Percentiles rank a stretch among this genome's conserved stretches.
phyloP scores from a whole-genome alignment of 2,113 vertebrate genomes.

The Elephantulus edwardii region DNA sequence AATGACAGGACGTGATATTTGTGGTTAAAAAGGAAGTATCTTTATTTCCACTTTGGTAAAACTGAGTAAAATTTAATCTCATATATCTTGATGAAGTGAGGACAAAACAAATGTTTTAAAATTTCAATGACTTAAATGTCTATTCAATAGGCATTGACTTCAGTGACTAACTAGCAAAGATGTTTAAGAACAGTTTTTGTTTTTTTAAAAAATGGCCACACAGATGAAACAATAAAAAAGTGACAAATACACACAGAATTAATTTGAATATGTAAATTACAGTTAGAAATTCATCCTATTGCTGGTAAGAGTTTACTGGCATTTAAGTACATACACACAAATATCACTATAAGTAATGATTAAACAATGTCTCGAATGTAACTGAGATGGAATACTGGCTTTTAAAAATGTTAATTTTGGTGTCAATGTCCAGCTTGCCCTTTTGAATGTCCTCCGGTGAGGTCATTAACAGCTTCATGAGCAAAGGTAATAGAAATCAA shows the following conservation, averaged over 20 bases:
- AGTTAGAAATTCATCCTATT: background rate
- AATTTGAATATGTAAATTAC: background rate
- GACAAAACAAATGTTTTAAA: too few species aligned
- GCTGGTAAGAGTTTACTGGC: background rate
- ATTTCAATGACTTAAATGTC: too few species aligned
- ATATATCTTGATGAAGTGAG: too few species aligned
- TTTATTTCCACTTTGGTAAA: too few species aligned
- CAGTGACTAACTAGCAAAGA: background rate
- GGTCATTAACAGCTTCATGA: slow-evolving; percentile 48
- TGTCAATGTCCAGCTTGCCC: background rate
- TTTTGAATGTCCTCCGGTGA: background rate
- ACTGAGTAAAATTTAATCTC: too few species aligned
- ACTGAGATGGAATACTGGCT: background rate
- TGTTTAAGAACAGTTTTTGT: background rate
- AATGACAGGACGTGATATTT: background rate
- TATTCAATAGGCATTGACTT: too few species aligned
- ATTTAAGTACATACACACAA: background rate
- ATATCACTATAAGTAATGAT: background rate
- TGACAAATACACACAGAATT: background rate
- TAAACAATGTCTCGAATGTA: background rate
- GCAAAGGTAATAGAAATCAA: slow-evolving; percentile 50
- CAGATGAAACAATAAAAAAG: background rate
- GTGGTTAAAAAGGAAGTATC: background rate
- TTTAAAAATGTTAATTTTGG: background rate
- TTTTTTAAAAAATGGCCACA: background rate